Conservation (phyloP, 2,888 invertebrate species). For the Caradrina clavipalpis region DNA sequence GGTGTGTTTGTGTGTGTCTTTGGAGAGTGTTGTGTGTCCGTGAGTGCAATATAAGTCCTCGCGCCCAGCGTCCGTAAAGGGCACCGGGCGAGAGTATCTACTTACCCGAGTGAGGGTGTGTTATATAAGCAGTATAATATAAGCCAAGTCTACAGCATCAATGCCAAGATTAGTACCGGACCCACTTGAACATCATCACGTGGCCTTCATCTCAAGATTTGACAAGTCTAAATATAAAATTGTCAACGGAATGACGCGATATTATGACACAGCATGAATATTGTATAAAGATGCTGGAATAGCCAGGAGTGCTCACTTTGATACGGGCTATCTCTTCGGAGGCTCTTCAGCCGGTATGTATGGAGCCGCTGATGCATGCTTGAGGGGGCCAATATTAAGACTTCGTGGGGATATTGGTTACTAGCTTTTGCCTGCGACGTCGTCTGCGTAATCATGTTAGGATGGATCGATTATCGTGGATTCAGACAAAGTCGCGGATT, state of each 20-base stretch:
- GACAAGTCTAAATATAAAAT: constrained; percentile 25
- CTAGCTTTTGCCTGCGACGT: no score
- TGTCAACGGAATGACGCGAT: constrained; percentile 18
- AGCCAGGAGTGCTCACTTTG: constrained; percentile 43
- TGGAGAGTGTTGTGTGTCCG: no score
- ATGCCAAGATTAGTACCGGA: not conserved
- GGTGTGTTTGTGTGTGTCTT: no score
- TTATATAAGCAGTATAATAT: no score
- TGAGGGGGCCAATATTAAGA: constrained; percentile 14
- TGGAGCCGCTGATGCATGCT: constrained; percentile 14
- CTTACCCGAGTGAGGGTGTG: no score
- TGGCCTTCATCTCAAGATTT: constrained; percentile 1
- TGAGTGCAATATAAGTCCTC: no score
- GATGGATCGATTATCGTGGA: no score
- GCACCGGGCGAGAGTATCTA: no score
- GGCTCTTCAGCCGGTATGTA: constrained; percentile 26
- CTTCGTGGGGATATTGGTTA: not conserved
- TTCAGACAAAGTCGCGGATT: no score
- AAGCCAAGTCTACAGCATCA: not conserved
- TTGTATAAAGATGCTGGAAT: constrained; percentile 21
- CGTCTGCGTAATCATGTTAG: no score
- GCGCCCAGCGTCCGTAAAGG: no score
- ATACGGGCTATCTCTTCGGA: constrained; percentile 16
- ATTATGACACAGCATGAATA: constrained; percentile 44
- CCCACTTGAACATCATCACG: not conserved